Base-by-base conservation (phyloP, 2,888 invertebrate genomes). In the Oscheius sp. region DNA sequence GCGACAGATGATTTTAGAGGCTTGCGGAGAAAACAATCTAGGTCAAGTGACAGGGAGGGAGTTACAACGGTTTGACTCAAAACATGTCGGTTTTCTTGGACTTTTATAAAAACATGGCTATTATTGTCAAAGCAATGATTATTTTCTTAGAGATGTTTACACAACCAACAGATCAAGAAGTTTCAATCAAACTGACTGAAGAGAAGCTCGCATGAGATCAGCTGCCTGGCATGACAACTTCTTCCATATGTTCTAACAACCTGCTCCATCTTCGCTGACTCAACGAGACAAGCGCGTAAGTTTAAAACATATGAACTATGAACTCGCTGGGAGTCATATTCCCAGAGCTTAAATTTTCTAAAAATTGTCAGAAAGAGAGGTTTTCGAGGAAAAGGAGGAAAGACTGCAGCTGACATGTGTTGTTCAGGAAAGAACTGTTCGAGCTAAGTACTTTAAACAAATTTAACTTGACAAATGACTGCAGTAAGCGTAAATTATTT, bases 291-390 rank as follows among this genome's bases (percentile, higher is more conserved):
- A 33, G 17, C 33, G 55, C 17, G 23, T 34, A n/a, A 31, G 55
- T 37, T 55, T 37, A 52, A 52, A n/a, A 52, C 25, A 52, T 20
- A 29, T 20, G 55, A 55, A 55, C 55, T 55, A 15, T 33, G 55
- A 55, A 33, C 55, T 55, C 17, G 10, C 8, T 29, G 27, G 27
- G 12, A 52, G 27, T 52, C 52, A 52, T 52, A 12, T 52, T 52
- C 29, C 5, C 10, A 1, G 25, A 29, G 12, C 25, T n/a, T 12
- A 48, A 48, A 48, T 29, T 27, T 10, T 8, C n/a, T 15, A 25
- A 52, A 0, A 52, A 10, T 42, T 42, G n/a, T 42, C 42, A 27
- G 12, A 29, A 27, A 27, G 4, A 42, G 42, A 42, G 42, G 42
- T 15, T 42, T 15, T n/a, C 17, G 42, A 42, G n/a, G 17, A 42